Conservation (phyloP, 2,888 invertebrate genomes). For the Troides helena region DNA sequence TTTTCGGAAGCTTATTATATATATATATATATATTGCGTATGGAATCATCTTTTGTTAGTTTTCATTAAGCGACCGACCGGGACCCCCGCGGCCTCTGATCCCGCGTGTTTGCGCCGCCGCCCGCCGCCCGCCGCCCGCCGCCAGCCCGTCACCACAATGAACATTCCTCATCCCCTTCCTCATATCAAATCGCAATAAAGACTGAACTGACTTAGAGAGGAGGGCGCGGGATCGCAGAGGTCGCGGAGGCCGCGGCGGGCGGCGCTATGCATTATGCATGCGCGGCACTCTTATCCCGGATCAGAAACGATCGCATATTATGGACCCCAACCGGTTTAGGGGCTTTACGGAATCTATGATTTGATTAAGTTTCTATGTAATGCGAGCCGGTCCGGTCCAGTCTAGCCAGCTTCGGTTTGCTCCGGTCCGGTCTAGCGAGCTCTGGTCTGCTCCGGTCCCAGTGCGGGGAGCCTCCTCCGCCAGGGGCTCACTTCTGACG, state of each 20-base stretch:
- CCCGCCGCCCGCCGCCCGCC: no score
- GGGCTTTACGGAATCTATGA: not conserved
- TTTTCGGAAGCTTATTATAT: no score
- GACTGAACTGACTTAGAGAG: not conserved
- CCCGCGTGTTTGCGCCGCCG: no score
- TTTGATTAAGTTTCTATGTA: not conserved
- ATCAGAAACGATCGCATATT: not conserved
- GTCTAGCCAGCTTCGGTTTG: not conserved
- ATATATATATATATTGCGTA: no score
- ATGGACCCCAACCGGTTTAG: not conserved
- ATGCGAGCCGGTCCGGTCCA: not conserved
- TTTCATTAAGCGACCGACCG: no score
- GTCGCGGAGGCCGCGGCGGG: not conserved
- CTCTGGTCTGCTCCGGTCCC: not conserved
- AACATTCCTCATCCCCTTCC: no score
- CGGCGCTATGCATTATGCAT: not conserved
- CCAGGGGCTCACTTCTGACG: no score
- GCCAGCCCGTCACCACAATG: no score
- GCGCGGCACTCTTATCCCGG: not conserved
- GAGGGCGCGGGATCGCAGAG: no score
- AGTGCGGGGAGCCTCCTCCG: no score
- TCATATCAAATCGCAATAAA: not conserved
- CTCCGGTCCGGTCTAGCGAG: no score
- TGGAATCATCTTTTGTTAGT: no score
- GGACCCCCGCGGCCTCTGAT: not conserved